Conservation (phyloP, 2,888 invertebrate species). For the Callyntrura sp. region DNA sequence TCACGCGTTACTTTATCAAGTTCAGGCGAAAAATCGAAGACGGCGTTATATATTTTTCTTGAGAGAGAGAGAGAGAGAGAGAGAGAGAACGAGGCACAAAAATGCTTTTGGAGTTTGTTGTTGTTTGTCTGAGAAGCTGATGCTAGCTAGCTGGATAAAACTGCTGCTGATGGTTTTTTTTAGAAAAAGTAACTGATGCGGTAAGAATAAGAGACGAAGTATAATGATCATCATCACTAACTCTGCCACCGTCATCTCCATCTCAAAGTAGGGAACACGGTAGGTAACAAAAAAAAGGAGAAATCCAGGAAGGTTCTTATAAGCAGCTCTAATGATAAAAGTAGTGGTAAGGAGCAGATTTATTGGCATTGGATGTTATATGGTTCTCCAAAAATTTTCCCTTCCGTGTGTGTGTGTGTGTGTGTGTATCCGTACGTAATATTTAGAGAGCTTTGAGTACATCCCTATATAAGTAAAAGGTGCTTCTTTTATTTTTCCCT, state of each 20-base stretch:
- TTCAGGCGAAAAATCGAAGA: not conserved
- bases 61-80: too few relatives aligned
- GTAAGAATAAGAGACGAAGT: constrained; percentile 62
- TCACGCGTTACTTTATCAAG: constrained; percentile 14
- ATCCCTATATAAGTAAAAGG: too few relatives aligned
- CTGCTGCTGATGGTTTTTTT: not conserved
- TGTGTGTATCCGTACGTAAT: not conserved
- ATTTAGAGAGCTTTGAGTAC: too few relatives aligned
- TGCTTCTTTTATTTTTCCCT: too few relatives aligned
- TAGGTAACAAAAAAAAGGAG: not conserved
- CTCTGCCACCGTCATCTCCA: not conserved
- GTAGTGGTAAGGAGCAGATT: not conserved
- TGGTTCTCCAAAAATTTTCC: not conserved
- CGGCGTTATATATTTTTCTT: too few relatives aligned
- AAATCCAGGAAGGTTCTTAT: not conserved
- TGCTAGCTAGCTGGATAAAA: not conserved
- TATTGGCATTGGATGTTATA: not conserved
- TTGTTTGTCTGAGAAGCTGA: constrained; percentile 4
- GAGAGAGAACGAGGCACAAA: not conserved
- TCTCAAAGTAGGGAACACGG: not conserved
- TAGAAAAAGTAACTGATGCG: constrained; percentile 57
- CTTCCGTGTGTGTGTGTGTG: too few relatives aligned
- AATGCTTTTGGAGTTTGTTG: constrained; percentile 26
- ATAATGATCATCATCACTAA: constrained; percentile 27
- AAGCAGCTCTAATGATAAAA: not conserved